Evolutionary conservation across 2,113 vertebrate species (phyloP), one percentile per base, ranked within the genome.

Genomic region (Proterorhinus semilunaris): DNA sequence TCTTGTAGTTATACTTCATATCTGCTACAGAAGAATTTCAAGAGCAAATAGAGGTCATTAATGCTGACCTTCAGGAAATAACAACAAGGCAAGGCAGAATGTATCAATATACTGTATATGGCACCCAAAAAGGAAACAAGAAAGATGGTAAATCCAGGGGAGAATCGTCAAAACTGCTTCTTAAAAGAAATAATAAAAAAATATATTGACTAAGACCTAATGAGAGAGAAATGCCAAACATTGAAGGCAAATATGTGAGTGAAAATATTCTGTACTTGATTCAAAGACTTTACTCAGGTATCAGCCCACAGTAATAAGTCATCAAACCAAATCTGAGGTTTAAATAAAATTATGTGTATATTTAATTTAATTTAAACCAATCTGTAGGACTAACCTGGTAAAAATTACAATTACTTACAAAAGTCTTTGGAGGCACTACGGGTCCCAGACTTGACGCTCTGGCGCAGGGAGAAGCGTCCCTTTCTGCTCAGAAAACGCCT

Each of bases 341-440:
- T 80, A 64, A 82, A 61, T 72, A 48, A 76, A 81, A 78, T 48
- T 74, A 69, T 36, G 27, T 36, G 27, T 36, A 5, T 50, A 50
- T 15, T 49, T 49, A 9, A 10, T 49, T 36, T 36, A 3, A 27
- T 13, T 49, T 49, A 49, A 49, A 53, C n/a, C 7, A 17, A 17
- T 9, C 16, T 21, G 2, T 10, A 54, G 17, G 16, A 27, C 1
- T 27, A 10, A 21, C 10, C n/a, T n/a, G n/a, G n/a, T n/a, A 27
- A 49, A 62, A 81, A 79, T 52, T 43, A 62, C 62, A 81, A 80
- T 52, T 43, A 95, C 94, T 95, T 87, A 96, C 93, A 93, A 92
- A 95, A 94, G 69, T 93, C 90, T 73, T 91, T 91, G 66, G 92
- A 86, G 78, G 90, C 91, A 65, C 87, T 72, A 62, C 89, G 83